A percentile compares a stretch with the other conserved stretches of the same genome.
Evolutionary conservation across 2,113 vertebrate species (phyloP).

Genomic region (Phoxinus phoxinus): DNA sequence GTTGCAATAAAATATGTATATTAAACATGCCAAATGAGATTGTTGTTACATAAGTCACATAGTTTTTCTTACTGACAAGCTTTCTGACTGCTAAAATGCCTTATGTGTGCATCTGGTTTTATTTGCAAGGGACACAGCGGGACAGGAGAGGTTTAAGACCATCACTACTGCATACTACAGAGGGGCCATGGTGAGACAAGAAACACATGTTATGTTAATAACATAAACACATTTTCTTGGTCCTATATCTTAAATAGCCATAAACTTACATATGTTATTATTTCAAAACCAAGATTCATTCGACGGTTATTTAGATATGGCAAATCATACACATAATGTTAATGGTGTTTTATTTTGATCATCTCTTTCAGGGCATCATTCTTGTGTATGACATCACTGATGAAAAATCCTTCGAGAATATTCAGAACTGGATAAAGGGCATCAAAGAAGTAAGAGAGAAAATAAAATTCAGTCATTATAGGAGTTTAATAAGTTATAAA

Average conservation of each 20-base stretch:
- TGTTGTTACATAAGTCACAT: neutral
- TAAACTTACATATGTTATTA: neutral
- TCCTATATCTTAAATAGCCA: no score
- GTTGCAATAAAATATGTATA: neutral
- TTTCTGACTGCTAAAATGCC: neutral
- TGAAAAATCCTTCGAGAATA: slow-evolving; percentile 92
- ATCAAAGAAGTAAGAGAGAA: slow-evolving; percentile 80
- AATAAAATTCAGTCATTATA: neutral
- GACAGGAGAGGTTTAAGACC: slow-evolving; percentile 95
- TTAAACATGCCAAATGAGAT: neutral
- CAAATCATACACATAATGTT: neutral
- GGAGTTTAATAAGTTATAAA: neutral
- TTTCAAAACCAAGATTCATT: neutral
- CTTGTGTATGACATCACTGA: slow-evolving; percentile 96
- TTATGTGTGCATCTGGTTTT: slow-evolving; percentile 43
- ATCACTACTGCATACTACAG: slow-evolving; percentile 96
- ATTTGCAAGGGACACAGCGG: slow-evolving; percentile 88
- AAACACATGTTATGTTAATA: neutral
- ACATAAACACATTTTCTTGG: neutral
- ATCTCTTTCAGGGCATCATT: slow-evolving; percentile 84
- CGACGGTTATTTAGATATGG: neutral
- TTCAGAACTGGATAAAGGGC: slow-evolving; percentile 98
- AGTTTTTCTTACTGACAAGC: neutral
- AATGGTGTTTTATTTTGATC: neutral
- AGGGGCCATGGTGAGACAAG: slow-evolving; percentile 89